phyloP scores from a whole-genome alignment of 2,888 invertebrate species.

The Eupeodes luniger region DNA sequence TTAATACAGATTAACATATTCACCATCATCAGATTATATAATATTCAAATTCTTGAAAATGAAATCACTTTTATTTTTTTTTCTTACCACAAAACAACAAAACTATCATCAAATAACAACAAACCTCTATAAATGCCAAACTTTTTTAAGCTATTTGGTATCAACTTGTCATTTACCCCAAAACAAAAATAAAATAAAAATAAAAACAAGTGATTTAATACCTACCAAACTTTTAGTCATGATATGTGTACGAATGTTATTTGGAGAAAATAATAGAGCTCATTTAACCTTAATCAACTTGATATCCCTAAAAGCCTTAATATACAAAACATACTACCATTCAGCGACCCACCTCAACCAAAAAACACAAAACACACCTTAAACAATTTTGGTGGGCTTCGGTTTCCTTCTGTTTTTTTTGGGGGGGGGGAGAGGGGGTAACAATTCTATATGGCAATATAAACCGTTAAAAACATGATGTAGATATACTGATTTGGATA shows the following conservation, averaged over 20 bases:
- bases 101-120: not conserved
- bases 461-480: not conserved
- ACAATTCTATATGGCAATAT: not conserved
- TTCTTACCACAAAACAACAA: not conserved
- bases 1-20: not conserved
- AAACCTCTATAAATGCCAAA: not conserved
- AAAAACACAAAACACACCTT: not conserved
- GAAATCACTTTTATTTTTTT: not conserved
- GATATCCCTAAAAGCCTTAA: conserved; percentile 12
- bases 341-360: conserved; percentile 15
- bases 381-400: conserved; percentile 21
- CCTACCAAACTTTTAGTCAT: not conserved
- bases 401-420: not conserved
- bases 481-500: not conserved
- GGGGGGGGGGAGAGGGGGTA: too few relatives aligned
- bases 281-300: conserved; percentile 34
- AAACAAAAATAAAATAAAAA: not conserved
- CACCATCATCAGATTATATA: not conserved
- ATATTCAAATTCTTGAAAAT: not conserved
- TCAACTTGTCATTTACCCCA: conserved; percentile 13
- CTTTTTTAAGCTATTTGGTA: conserved; percentile 11
- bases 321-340: not conserved
- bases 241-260: not conserved
- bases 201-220: conserved; percentile 6
- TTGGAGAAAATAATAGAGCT: conserved; percentile 1